Evolutionary conservation across 1,140 invertebrate genomes (phyloP).

Genomic region (Physella acuta): DNA sequence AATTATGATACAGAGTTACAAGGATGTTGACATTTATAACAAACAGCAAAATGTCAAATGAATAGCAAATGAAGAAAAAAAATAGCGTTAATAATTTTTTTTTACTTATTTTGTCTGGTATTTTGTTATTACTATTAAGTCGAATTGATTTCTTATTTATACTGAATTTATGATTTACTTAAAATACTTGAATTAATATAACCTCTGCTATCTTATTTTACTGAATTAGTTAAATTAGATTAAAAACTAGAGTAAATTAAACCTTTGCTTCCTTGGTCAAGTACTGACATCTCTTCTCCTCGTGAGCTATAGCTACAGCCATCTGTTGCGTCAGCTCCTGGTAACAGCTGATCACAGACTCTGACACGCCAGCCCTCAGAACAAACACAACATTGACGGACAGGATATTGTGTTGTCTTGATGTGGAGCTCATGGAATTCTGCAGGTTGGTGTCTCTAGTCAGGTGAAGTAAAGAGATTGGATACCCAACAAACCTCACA

Average conservation of each 20-base stretch:
- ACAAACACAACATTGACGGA: constrained; percentile 92
- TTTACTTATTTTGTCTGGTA: too few species aligned
- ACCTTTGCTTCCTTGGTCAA: constrained; percentile 85
- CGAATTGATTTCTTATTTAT: too few species aligned
- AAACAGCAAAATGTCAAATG: too few species aligned
- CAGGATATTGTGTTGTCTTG: constrained; percentile 65
- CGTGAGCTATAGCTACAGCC: constrained; percentile 83
- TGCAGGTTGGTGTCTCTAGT: constrained; percentile 35
- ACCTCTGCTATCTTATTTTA: too few species aligned
- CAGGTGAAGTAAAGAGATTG: constrained; percentile 62
- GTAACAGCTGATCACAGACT: constrained; percentile 92
- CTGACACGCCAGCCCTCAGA: constrained; percentile 82
- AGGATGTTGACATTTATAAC: too few species aligned
- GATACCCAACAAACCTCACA: constrained; percentile 91
- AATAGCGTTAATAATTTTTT: too few species aligned
- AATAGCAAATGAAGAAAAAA: too few species aligned
- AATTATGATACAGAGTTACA: too few species aligned
- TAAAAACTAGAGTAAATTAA: constrained; percentile 52
- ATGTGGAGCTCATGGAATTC: constrained; percentile 43
- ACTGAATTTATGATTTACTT: too few species aligned
- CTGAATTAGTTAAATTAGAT: too few species aligned
- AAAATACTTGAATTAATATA: too few species aligned
- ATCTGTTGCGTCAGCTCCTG: constrained; percentile 89
- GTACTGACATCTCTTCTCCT: constrained; percentile 87
- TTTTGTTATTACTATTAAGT: too few species aligned